Conservation (phyloP, 2,113 vertebrate species). For the Lepus timidus region DNA sequence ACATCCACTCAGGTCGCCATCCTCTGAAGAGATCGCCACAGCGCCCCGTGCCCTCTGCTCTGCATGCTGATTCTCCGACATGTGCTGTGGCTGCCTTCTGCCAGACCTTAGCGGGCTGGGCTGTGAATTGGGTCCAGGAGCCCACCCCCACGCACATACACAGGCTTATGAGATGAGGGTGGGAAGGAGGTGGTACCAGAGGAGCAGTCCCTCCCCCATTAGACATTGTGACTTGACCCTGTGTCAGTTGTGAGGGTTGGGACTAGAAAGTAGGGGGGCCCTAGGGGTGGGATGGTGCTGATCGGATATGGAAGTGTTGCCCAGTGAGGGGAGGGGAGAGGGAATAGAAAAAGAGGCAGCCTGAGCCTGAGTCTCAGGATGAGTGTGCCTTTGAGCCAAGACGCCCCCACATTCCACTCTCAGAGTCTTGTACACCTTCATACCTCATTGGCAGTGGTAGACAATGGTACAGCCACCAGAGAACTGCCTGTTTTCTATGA, state of each 20-base stretch:
- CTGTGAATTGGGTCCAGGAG: neutral
- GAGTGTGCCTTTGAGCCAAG: neutral
- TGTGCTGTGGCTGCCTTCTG: neutral
- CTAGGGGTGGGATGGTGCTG: neutral
- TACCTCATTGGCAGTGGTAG: neutral
- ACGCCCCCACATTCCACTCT: neutral
- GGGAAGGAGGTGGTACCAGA: neutral
- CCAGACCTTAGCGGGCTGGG: neutral
- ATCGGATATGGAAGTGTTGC: neutral
- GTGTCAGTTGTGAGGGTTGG: neutral
- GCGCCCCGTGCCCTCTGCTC: neutral
- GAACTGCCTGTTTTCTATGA: conserved; percentile 5
- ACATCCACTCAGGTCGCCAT: neutral
- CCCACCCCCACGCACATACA: neutral
- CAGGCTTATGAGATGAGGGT: neutral
- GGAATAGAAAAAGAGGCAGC: conserved; percentile 37
- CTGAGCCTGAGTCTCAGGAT: neutral
- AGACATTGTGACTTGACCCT: neutral
- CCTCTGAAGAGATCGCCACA: neutral
- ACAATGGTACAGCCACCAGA: neutral
- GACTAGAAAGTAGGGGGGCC: neutral
- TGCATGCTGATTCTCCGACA: neutral
- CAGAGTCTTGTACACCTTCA: neutral
- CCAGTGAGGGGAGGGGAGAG: neutral
- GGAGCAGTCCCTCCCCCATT: neutral